Percentiles rank a stretch among this genome's conserved stretches.
Conservation (phyloP, 1,140 invertebrate genomes). For the Zophobas atratus region DNA sequence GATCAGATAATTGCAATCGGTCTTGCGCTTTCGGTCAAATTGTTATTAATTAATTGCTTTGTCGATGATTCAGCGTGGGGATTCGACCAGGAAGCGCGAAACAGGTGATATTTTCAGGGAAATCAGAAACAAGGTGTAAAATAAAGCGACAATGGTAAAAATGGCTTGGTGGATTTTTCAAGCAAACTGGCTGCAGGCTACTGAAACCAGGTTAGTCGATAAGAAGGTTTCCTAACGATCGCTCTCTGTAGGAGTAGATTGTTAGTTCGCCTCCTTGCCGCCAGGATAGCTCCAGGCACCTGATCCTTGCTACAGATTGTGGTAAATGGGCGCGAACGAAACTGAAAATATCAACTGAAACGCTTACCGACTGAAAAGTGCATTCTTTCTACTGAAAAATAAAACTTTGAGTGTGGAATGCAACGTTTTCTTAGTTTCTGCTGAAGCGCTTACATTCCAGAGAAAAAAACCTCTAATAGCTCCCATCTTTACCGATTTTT, state of each 20-base stretch:
- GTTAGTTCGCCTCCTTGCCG: conserved; percentile 58
- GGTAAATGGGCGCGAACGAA: conserved; percentile 38
- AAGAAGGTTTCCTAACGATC: conserved; percentile 60
- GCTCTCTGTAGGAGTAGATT: conserved; percentile 55
- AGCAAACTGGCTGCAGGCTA: conserved; percentile 53
- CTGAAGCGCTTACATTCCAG: too few relatives aligned
- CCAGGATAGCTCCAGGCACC: conserved; percentile 50
- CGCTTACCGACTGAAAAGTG: not conserved
- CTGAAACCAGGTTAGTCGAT: conserved; percentile 61
- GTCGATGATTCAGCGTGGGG: not conserved
- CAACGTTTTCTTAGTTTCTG: too few relatives aligned
- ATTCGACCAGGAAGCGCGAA: not conserved
- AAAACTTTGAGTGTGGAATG: too few relatives aligned
- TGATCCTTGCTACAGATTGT: conserved; percentile 34
- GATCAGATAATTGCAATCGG: not conserved
- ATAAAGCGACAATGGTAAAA: conserved; percentile 56
- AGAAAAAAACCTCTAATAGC: not conserved
- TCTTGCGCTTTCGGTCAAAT: not conserved
- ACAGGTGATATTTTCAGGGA: conserved; percentile 11
- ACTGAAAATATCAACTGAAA: conserved; percentile 36
- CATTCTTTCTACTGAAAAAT: too few relatives aligned
- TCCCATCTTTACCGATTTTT: conserved; percentile 10
- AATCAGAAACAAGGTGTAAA: conserved; percentile 49
- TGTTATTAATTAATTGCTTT: not conserved
- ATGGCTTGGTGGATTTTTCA: conserved; percentile 53